Evolutionary conservation across 53 echinoderm and acorn worm genomes (phyloP), one percentile per base, ranked within the genome.

Genomic region (Pentamera pediparva): DNA sequence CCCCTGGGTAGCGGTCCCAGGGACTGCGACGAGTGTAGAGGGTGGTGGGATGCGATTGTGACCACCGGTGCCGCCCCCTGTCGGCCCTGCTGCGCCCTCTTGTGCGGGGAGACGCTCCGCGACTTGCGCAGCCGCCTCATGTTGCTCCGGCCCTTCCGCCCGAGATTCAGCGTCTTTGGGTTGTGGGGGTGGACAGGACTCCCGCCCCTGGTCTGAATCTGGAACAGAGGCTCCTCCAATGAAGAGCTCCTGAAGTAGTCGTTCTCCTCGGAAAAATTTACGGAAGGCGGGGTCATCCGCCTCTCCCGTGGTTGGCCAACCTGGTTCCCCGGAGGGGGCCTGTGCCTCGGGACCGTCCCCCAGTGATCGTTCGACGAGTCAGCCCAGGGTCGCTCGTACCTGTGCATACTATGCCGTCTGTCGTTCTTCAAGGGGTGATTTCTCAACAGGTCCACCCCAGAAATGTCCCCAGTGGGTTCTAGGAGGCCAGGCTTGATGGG

Each of bases 31-130:
- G 79, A 79, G 25, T 92, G 85, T 55, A 88, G 82, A 57, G 87
- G 41, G 41, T 48, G 62, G 9, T 78, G 77, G 12, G 82, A 72
- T n/a, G n/a, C n/a, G n/a, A n/a, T n/a, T n/a, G n/a, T n/a, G n/a
- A n/a, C n/a, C n/a, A n/a, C n/a, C n/a, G n/a, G n/a, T 56, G 62
- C 36, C 22, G 73, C 53, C 52, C 55, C 73, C 19, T 72, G 52
- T 72, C 27, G 51, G n/a, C n/a, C n/a, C 39, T 39, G 70, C 59
- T 87, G 74, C 19, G 78, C 78, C 41, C 84, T 52, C 62, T 92
- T 88, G 59, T 92, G 85, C 3, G 92, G 92, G 10, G 92, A 92
- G 32, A 88, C 88, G 61, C 92, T 92, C 22, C 92, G 76, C 24
- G 88, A 88, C 52, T 92, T 92, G 52, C 92, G 85, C n/a, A n/a